These are phyloP conservation scores for Tenthredo distinguenda DNA, from an alignment of 2,888 invertebrate species.

Conservation along the genomic window DNA sequence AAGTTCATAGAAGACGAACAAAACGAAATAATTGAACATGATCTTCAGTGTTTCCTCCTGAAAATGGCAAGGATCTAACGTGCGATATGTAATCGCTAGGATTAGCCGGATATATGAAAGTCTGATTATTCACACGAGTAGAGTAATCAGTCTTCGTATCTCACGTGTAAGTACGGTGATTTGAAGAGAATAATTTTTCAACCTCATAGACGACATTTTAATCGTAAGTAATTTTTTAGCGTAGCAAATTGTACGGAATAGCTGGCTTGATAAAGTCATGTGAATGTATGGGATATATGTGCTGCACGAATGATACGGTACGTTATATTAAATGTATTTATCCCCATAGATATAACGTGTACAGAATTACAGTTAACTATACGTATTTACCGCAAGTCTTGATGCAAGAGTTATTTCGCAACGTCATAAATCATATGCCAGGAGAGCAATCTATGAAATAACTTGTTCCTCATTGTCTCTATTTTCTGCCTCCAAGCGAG, in stretches of 20 bases:
- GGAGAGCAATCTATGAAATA: conserved; percentile 67
- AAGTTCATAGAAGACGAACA: neutral
- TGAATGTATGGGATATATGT: neutral
- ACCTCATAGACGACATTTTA: neutral
- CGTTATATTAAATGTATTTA: neutral
- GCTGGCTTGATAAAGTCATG: neutral
- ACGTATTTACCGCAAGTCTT: neutral
- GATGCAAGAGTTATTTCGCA: conserved; percentile 27
- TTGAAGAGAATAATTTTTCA: conserved; percentile 1
- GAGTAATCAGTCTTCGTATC: neutral
- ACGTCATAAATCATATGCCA: conserved; percentile 32
- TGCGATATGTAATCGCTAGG: neutral
- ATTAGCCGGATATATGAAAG: neutral
- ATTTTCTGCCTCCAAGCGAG: conserved; percentile 61
- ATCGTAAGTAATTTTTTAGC: neutral
- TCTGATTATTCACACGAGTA: neutral
- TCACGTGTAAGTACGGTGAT: conserved; percentile 8
- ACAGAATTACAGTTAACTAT: neutral
- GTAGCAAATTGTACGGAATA: conserved; percentile 5
- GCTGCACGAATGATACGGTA: neutral
- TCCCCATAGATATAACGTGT: neutral
- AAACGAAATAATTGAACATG: neutral
- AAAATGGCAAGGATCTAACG: neutral
- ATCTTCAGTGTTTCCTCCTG: neutral
- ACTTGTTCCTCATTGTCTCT: conserved; percentile 68